phyloP scores from a whole-genome alignment of 2,797 vertebrate genomes.

The Smutsia temminckii region DNA sequence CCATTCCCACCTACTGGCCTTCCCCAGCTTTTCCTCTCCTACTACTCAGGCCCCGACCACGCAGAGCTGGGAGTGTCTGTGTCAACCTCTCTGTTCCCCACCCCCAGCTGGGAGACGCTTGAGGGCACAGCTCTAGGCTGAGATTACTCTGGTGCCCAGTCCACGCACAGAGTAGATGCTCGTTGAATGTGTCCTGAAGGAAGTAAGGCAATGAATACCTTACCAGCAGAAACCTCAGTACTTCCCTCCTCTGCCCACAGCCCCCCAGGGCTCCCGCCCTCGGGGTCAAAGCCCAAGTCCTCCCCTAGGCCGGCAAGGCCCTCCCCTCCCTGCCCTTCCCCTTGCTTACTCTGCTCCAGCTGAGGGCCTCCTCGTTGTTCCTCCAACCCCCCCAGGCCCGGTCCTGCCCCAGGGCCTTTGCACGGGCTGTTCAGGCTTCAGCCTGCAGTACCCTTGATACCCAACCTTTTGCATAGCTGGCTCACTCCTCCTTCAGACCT shows the following conservation, averaged over 20 bases:
- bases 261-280: neutral
- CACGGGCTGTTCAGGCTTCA: neutral
- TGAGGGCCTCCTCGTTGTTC: neutral
- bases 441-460: neutral
- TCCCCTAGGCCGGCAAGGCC: neutral
- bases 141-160: neutral
- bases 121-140: neutral
- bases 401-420: constrained; percentile 38
- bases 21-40: neutral
- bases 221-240: neutral
- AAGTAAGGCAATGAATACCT: neutral
- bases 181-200: neutral
- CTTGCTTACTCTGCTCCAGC: neutral
- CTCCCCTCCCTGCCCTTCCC: no score
- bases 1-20: neutral
- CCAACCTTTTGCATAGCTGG: neutral
- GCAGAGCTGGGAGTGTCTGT: neutral
- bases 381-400: rapidly evolving
- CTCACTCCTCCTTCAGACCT: neutral
- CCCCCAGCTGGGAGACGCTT: neutral
- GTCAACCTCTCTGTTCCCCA: neutral
- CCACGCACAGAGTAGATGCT: neutral
- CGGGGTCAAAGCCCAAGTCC: neutral
- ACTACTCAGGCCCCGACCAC: neutral
- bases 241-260: neutral